A percentile compares a stretch with the other conserved stretches of the same genome.
phyloP scores from a whole-genome alignment of 2,888 invertebrate genomes.

The Caenorhabditis doughertyi region DNA sequence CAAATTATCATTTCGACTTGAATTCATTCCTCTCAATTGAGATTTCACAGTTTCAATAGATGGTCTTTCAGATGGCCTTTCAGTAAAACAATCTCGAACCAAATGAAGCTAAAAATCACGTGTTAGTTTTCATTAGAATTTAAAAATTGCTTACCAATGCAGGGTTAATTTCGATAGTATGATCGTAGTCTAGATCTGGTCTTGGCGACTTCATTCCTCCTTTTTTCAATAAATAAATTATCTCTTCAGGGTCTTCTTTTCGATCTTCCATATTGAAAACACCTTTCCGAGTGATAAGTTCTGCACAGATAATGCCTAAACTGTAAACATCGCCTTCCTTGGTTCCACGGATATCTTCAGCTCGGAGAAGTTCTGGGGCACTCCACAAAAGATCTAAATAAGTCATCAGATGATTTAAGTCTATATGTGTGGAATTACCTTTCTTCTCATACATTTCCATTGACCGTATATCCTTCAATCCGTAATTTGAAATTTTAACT shows the following conservation, averaged over 20 bases:
- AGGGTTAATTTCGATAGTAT: constrained; percentile 65
- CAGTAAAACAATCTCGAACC: constrained; percentile 76
- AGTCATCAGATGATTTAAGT: neutral
- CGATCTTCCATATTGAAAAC: constrained; percentile 57
- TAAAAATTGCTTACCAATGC: constrained; percentile 47
- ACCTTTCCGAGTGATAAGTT: constrained; percentile 56
- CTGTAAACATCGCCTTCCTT: constrained; percentile 55
- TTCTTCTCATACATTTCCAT: constrained; percentile 48
- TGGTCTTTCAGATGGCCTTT: constrained; percentile 74
- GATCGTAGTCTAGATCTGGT: constrained; percentile 67
- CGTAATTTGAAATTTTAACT: constrained; percentile 69
- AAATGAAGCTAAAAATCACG: constrained; percentile 66
- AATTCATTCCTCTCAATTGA: constrained; percentile 64
- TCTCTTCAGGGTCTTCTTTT: constrained; percentile 71
- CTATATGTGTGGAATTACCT: neutral
- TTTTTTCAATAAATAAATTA: constrained; percentile 73
- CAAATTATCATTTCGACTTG: constrained; percentile 70
- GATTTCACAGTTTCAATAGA: constrained; percentile 65
- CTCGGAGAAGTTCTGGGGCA: constrained; percentile 71
- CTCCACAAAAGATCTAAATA: constrained; percentile 72
- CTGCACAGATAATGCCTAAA: constrained; percentile 70
- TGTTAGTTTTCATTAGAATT: neutral
- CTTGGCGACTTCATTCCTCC: constrained; percentile 70
- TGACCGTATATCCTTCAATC: constrained; percentile 34
- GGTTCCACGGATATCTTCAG: constrained; percentile 52